Conservation (phyloP, 2,113 vertebrate genomes). For the Sinocyclocheilus grahami region DNA sequence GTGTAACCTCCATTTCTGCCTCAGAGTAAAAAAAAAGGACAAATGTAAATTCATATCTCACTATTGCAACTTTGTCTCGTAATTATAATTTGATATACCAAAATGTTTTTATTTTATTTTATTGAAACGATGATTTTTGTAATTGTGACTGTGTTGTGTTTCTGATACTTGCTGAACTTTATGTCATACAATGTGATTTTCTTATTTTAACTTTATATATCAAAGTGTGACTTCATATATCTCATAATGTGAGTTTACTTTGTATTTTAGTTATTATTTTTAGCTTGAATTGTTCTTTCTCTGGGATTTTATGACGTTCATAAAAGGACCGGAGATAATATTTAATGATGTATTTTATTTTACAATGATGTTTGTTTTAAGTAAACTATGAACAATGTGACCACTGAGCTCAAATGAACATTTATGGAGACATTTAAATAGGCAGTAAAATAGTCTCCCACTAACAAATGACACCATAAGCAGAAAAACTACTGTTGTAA, state of each 20-base stretch:
- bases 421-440: background rate
- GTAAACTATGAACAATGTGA: background rate
- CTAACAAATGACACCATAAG: background rate
- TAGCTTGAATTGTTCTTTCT: background rate
- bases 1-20: background rate
- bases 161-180: background rate
- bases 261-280: background rate
- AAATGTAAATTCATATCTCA: background rate
- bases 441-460: background rate
- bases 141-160: too few species aligned
- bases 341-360: background rate
- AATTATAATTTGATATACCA: too few species aligned
- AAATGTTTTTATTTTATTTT: too few species aligned
- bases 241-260: background rate
- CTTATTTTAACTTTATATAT: background rate
- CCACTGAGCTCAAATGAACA: background rate
- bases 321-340: background rate
- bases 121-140: too few species aligned
- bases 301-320: background rate
- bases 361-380: background rate
- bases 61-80: too few species aligned
- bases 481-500: background rate
- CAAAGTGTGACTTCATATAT: background rate
- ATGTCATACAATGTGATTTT: background rate
- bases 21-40: background rate